A percentile compares a stretch with the other conserved stretches of the same genome.
These are phyloP conservation scores for Aegotheles bennettii DNA, from an alignment of 2,113 vertebrate species.

Conservation along the genomic window DNA sequence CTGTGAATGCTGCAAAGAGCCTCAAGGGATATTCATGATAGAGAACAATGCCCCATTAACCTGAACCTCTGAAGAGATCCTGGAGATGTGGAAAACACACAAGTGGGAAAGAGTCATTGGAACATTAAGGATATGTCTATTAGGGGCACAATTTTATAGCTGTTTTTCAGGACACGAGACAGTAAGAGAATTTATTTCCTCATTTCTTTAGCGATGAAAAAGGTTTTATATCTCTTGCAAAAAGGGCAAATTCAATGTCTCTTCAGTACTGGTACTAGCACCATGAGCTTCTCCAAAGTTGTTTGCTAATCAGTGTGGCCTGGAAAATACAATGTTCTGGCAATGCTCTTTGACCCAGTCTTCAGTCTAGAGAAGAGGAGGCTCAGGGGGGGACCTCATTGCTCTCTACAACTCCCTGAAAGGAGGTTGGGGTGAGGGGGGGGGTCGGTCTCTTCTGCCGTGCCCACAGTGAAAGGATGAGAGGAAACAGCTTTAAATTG, in stretches of 20 bases:
- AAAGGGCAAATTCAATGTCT: background rate
- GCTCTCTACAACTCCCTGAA: too few species aligned
- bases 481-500: too few species aligned
- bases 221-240: background rate
- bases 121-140: background rate
- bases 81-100: background rate
- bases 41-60: slow-evolving; percentile 41
- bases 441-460: too few species aligned
- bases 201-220: background rate
- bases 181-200: background rate
- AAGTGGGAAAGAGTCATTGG: background rate
- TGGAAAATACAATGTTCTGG: background rate
- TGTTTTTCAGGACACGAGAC: background rate
- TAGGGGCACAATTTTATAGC: background rate
- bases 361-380: too few species aligned
- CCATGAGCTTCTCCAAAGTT: background rate
- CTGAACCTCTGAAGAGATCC: slow-evolving; percentile 1
- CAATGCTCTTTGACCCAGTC: background rate
- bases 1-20: background rate
- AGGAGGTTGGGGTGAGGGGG: too few species aligned
- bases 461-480: too few species aligned
- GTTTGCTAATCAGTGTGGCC: background rate
- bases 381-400: too few species aligned
- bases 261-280: background rate
- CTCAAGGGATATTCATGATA: background rate